Conservation (phyloP, 2,888 invertebrate species). For the Aproaerema taeniolella region DNA sequence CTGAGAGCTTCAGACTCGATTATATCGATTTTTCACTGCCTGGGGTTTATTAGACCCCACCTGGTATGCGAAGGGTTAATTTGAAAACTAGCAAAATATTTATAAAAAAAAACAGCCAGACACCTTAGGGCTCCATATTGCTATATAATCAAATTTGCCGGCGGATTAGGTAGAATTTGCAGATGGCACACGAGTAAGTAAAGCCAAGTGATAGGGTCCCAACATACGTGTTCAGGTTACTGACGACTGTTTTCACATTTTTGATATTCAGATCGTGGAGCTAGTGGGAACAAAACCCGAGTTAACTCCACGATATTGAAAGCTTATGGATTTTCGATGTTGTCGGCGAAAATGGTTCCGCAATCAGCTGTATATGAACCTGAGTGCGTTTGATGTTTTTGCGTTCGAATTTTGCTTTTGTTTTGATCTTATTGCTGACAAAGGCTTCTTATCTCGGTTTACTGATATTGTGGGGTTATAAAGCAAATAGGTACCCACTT, state of each 20-base stretch:
- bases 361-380: conserved; percentile 44
- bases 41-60: no score
- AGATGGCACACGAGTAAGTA: conserved; percentile 75
- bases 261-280: conserved; percentile 74
- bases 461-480: no score
- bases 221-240: conserved; percentile 72
- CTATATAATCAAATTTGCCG: conserved; percentile 70
- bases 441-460: no score
- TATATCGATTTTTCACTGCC: no score
- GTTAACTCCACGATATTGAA: conserved; percentile 74
- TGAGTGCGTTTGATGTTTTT: no score
- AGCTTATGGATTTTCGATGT: conserved; percentile 74
- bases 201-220: conserved; percentile 75
- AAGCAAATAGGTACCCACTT: no score
- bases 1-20: no score
- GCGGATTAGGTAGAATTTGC: conserved; percentile 70
- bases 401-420: no score
- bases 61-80: no score
- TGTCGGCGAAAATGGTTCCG: conserved; percentile 50
- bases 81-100: no score
- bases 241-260: conserved; percentile 71
- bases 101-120: no score
- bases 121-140: conserved; percentile 19
- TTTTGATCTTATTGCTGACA: no score
- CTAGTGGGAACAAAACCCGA: conserved; percentile 72